Evolutionary conservation across 2,113 vertebrate genomes (phyloP).

Genomic region (Melanerpes aurifrons): DNA sequence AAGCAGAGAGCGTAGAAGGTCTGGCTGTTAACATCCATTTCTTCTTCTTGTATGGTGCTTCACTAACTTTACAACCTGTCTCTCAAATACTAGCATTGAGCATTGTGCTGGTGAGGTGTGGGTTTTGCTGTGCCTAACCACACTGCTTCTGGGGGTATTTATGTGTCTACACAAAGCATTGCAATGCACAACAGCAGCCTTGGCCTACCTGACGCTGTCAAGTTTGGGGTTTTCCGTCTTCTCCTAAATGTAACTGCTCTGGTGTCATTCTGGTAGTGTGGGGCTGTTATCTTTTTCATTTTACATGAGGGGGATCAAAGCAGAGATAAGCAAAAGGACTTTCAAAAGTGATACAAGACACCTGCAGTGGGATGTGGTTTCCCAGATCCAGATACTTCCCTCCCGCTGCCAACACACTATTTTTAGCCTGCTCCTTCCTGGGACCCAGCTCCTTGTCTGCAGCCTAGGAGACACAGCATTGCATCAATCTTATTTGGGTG

Average conservation of each 20-base stretch:
- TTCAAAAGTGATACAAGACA: not conserved
- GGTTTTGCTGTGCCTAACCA: not conserved
- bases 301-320: accelerated
- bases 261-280: not conserved
- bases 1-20: not conserved
- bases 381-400: not conserved
- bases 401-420: not conserved
- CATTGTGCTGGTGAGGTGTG: not conserved
- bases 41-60: not conserved
- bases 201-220: not conserved
- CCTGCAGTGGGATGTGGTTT: not conserved
- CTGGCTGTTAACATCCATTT: not conserved
- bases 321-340: not conserved
- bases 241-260: not conserved
- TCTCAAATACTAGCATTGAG: not conserved
- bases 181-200: not conserved
- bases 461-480: not conserved
- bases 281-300: not conserved
- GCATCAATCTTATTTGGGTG: not conserved
- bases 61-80: not conserved
- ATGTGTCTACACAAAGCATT: not conserved
- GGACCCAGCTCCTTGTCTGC: not conserved
- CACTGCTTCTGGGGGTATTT: not conserved
- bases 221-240: not conserved
- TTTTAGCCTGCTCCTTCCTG: not conserved